Evolutionary conservation across 2,113 vertebrate genomes (phyloP).

Genomic region (Grallaria varia): DNA sequence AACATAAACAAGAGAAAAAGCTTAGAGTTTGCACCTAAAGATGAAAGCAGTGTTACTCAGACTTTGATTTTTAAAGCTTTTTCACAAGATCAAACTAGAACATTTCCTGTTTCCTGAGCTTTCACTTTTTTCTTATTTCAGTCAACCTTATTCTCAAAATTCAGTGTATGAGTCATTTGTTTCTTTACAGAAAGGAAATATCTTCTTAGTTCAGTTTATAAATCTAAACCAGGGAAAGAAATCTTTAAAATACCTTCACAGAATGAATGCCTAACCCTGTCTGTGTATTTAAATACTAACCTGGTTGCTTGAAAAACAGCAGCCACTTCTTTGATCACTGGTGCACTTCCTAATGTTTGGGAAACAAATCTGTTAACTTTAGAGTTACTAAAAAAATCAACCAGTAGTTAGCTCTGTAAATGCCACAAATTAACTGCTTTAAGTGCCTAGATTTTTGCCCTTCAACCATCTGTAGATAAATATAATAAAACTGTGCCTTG

Average conservation of each 20-base stretch:
- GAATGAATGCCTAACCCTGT: not conserved
- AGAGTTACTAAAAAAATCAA: not conserved
- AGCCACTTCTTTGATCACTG: not conserved
- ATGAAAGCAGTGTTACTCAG: conserved; percentile 32
- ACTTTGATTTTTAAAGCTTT: conserved; percentile 20
- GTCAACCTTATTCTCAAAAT: conserved; percentile 24
- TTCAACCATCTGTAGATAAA: conserved; percentile 5
- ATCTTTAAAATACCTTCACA: not conserved
- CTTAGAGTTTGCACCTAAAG: not conserved
- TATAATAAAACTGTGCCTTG: not conserved
- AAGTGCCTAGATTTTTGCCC: not conserved
- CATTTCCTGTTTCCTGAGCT: not conserved
- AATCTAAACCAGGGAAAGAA: not conserved
- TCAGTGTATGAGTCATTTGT: not conserved
- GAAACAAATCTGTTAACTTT: not conserved
- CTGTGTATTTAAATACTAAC: not conserved
- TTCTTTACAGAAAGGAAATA: not conserved
- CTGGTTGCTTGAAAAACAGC: not conserved
- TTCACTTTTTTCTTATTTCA: not conserved
- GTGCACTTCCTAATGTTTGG: not conserved
- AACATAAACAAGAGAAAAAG: not conserved
- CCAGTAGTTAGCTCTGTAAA: not conserved
- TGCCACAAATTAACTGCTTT: not conserved
- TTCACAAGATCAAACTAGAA: not conserved
- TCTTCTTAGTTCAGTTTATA: not conserved